Evolutionary conservation across 2,888 invertebrate species (phyloP), one percentile per base, ranked within the genome.

Genomic region (Catocala fraxini): DNA sequence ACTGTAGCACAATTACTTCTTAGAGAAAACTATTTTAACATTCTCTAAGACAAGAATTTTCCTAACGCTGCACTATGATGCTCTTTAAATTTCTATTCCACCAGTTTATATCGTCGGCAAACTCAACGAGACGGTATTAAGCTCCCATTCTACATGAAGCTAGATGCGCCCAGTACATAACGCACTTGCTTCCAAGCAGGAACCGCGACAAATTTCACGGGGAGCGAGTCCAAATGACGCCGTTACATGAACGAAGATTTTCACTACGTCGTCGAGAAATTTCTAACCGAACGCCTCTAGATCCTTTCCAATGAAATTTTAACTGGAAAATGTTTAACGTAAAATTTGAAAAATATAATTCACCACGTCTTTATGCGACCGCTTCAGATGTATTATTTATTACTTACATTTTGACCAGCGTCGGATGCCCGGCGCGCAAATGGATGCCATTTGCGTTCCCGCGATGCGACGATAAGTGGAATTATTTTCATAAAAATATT

Each of bases 151-250:
- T 76, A 69, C 67, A 67, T 80, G 77, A 80, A 81, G 73, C 79
- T 77, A 76, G 73, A 81, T 82, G 83, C 85, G 82, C 71, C 75
- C 65, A 70, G 66, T 71, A 70, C 71, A 78, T 75, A 80, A 72
- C 76, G 64, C 65, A 71, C 69, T 70, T 60, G 78, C 79, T 81
- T 74, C 79, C 73, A 73, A 74, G 72, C 73, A 77, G 81, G 81
- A 87, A 87, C 86, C 86, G 85, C 87, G 88, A 82, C 88, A 82
- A 92, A 93, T 93, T 93, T 93, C 90, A 93, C 92, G 91, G 90
- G 65, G 77, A 83, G 82, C 89, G 92, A 88, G 58, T 83, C 64
- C 72, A 80, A 84, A 86, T 84, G 86, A 82, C 71, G 80, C 77
- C 70, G 70, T 81, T 77, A 92, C 90, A 87, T 82, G 90, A 79